A percentile compares a stretch with the other conserved stretches of the same genome.
phyloP scores from a whole-genome alignment of 2,113 vertebrate species.

The Thalassoma bifasciatum region DNA sequence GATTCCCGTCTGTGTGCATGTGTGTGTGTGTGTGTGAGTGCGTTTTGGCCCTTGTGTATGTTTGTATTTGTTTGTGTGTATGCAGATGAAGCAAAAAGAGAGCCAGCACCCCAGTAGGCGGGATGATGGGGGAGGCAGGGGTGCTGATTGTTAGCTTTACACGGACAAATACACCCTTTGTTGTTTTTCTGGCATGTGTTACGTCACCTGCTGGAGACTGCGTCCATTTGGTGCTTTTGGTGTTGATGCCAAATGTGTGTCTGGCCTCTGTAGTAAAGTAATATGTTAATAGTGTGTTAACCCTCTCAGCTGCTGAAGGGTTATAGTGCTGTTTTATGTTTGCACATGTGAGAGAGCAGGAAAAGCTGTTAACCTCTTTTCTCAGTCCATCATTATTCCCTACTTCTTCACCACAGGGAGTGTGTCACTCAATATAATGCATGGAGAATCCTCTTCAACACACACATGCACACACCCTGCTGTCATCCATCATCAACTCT shows the following conservation, averaged over 20 bases:
- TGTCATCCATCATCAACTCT: conserved; percentile 56
- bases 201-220: conserved; percentile 39
- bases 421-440: conserved; percentile 52
- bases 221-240: conserved; percentile 64
- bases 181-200: conserved; percentile 48
- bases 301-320: conserved; percentile 32
- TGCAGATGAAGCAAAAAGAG: conserved; percentile 46
- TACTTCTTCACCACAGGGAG: conserved; percentile 39
- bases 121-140: conserved; percentile 11
- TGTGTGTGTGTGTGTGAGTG: conserved; percentile 15
- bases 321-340: background rate
- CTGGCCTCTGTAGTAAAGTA: conserved; percentile 43
- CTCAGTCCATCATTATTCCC: conserved; percentile 42
- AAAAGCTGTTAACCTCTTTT: conserved; percentile 59
- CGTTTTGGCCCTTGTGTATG: conserved; percentile 35
- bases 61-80: conserved; percentile 50
- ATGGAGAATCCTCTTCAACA: conserved; percentile 51
- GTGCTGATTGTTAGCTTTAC: conserved; percentile 53
- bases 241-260: conserved; percentile 64
- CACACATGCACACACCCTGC: conserved; percentile 29
- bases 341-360: conserved; percentile 22
- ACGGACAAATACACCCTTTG: conserved; percentile 68
- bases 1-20: conserved; percentile 21
- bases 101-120: conserved; percentile 42
- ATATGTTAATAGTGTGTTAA: conserved; percentile 43